Evolutionary conservation across 1,140 invertebrate species (phyloP).

Genomic region (Coelopa frigida): DNA sequence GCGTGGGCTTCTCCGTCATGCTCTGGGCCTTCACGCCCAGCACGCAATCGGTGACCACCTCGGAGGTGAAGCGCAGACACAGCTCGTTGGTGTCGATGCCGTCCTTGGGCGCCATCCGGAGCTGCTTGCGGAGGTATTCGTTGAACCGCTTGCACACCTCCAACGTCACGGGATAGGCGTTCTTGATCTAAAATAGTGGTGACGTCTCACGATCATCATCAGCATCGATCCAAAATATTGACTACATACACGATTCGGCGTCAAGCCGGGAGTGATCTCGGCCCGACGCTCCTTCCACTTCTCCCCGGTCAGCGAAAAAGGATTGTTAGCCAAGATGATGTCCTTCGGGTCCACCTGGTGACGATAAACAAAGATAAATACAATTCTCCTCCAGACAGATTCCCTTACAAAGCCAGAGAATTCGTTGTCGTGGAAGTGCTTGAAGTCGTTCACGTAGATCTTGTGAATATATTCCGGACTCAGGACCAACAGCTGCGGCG

Average conservation of each 20-base stretch:
- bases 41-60: slow-evolving; percentile 47
- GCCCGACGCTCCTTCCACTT: slow-evolving; percentile 51
- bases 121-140: slow-evolving; percentile 15
- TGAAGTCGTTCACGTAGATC: slow-evolving; percentile 48
- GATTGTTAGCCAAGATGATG: slow-evolving; percentile 45
- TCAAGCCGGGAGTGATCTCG: slow-evolving; percentile 50
- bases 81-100: slow-evolving; percentile 28
- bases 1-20: slow-evolving; percentile 23
- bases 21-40: slow-evolving; percentile 45
- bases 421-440: slow-evolving; percentile 43
- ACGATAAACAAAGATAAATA: neutral
- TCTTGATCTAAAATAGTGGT: no score
- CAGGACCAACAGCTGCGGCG: slow-evolving; percentile 46
- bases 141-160: slow-evolving; percentile 24
- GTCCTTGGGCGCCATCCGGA: neutral
- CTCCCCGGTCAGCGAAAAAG: slow-evolving; percentile 45
- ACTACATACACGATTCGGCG: slow-evolving; percentile 39
- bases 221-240: neutral
- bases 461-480: slow-evolving; percentile 49
- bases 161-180: slow-evolving; percentile 27
- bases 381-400: slow-evolving; percentile 16
- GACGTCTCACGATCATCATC: neutral
- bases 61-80: slow-evolving; percentile 45
- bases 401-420: slow-evolving; percentile 27
- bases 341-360: slow-evolving; percentile 41